Evolutionary conservation across 2,113 vertebrate species (phyloP), one percentile per base, ranked within the genome.

Genomic region (Platysternon megacephalum): DNA sequence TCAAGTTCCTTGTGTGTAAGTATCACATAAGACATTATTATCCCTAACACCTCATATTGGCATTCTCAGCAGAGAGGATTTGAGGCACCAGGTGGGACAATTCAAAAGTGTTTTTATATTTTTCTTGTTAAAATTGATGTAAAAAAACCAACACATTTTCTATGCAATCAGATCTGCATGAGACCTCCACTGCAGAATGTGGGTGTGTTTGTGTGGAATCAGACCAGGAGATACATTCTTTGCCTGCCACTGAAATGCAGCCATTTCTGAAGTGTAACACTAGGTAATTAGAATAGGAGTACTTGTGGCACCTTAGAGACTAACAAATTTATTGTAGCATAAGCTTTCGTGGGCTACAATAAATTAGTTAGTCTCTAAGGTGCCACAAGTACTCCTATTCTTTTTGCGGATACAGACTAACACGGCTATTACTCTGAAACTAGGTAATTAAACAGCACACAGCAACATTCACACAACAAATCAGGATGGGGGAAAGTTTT

Each of bases 41-140:
- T 13, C 2, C 35, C 68, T 0, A 0, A 6, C 11, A 21, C 14
- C 26, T 46, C 74, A 16, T 48, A 5, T 8, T 48, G 39, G 76
- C 46, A 17, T 48, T 49, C 24, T 48, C 81, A 3, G 5, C 44
- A 80, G 7, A 2, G 11, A 61, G 14, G 51, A 3, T 46, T 53
- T 48, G 0, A 0, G 4, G 44, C 0, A 0, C 39, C 24, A 21
- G 44, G 79, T 1, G 0, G 0, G 6, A 35, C 65, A 22, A 72
- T 39, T 72, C n/a, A 22, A 12, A 49, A 32, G 35, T 19, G 14
- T 29, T 82, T 84, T 6, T 55, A 53, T 53, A 55, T 32, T 1
- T 14, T 74, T 52, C 81, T 79, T 82, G 2, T 6, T 13, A 5
- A 13, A 44, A 51, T 78, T 55, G 42, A 2, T 44, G 76, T 68